Conservation (phyloP, 2,888 invertebrate species). For the Ethmia dodecea region DNA sequence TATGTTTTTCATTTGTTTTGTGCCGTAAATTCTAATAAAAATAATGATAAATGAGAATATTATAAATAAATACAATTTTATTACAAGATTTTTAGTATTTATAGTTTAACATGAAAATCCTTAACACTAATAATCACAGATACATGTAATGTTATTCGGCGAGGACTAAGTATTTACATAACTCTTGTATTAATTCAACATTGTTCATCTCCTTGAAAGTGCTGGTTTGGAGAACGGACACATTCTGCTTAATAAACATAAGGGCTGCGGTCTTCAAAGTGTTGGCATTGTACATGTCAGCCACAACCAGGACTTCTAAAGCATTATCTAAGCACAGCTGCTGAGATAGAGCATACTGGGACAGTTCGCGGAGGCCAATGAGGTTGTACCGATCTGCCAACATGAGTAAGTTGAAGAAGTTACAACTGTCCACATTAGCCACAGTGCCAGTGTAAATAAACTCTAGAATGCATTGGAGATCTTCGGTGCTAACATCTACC, state of each 20-base stretch:
- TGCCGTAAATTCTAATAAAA: constrained; percentile 17
- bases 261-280: constrained; percentile 43
- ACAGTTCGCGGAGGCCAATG: constrained; percentile 44
- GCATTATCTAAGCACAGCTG: constrained; percentile 49
- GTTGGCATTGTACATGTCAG: constrained; percentile 54
- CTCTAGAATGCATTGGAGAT: constrained; percentile 47
- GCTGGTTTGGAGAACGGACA: constrained; percentile 32
- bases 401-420: constrained; percentile 48
- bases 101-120: not conserved
- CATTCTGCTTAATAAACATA: constrained; percentile 55
- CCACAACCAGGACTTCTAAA: constrained; percentile 46
- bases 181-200: constrained; percentile 41
- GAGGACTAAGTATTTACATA: constrained; percentile 44
- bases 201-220: constrained; percentile 51
- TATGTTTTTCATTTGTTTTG: constrained; percentile 47
- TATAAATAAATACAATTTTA: constrained; percentile 10
- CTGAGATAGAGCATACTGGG: constrained; percentile 42
- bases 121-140: not conserved
- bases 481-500: constrained; percentile 50
- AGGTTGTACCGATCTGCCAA: constrained; percentile 58
- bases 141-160: not conserved
- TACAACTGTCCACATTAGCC: constrained; percentile 41
- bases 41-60: constrained; percentile 9
- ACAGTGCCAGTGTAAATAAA: constrained; percentile 61
- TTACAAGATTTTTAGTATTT: not conserved